Base-by-base conservation (phyloP, 92 coral and sea anemone genomes). In the Virgularia gustaviana region DNA sequence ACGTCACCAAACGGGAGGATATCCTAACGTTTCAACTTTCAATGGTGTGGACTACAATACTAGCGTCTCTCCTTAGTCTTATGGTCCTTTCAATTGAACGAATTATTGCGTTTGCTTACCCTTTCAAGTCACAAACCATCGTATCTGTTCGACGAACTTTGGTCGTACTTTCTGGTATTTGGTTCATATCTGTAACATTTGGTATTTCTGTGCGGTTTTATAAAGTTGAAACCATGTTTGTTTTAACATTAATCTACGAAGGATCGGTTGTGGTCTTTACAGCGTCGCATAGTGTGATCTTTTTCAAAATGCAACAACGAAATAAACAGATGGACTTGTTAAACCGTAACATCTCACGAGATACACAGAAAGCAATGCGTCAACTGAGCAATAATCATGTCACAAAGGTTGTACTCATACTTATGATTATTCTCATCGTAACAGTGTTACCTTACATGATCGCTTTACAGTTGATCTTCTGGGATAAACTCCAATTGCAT, bases 41-140 rank as follows among this genome's bases (percentile, higher is more conserved):
- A 28, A 45, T 67, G 58, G 54, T 67, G 22, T 67, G 74, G 74
- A 67, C 74, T 13, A 67, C 74, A 6, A 31, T 67, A 29, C 58
- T 45, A 31, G 74, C 74, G 15, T 67, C 74, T 20, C 15, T 67
- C 23, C 31, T 67, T 38, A 45, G 43, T 30, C 33, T 67, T 27
- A 67, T 67, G 74, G 51, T 47, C 33, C 22, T 67, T 0, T 67
- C 74, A 22, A 23, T 67, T 1, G 74, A 67, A 29, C 7, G 74
- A 31, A 11, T 16, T 1, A 3, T 67, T 6, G 74, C 58, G 2
- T 67, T 67, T 44, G 12, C 19, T 4, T 47, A 25, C 19, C 74
- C 74, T 2, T 67, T 67, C 19, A 36, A 42, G 2, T 33, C 41
- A 7, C 31, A 28, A 32, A 27, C 74, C 1, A 44, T 45, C 9